Base-by-base conservation (phyloP, 2,888 invertebrate genomes). In the Apoderus coryli region DNA sequence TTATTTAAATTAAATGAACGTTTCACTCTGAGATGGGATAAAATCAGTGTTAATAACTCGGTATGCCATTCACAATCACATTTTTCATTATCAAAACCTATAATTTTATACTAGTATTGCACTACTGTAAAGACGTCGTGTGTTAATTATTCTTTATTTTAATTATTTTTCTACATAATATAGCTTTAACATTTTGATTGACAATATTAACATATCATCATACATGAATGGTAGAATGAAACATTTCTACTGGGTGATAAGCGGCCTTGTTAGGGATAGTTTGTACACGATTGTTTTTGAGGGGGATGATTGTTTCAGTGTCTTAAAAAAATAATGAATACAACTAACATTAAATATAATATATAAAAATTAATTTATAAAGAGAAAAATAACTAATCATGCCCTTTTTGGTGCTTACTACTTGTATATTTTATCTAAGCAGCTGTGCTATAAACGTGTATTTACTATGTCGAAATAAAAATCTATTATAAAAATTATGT, bases 121-220 rank as follows among this genome's bases (percentile, higher is more conserved):
- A n/a, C n/a, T n/a, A n/a, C n/a, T n/a, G n/a, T n/a, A n/a, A n/a
- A n/a, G n/a, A n/a, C n/a, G n/a, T n/a, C n/a, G n/a, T n/a, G n/a
- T n/a, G n/a, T n/a, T n/a, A n/a, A n/a, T n/a, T n/a, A n/a, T n/a
- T n/a, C n/a, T n/a, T n/a, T n/a, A n/a, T n/a, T n/a, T n/a, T n/a
- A n/a, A n/a, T n/a, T n/a, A n/a, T n/a, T n/a, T n/a, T n/a, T n/a
- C n/a, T n/a, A n/a, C n/a, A n/a, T n/a, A n/a, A n/a, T n/a, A n/a
- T 53, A 54, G 50, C 47, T 52, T 53, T 53, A 50, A 38, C 43
- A 46, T 44, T 39, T 45, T n/a, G 46, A 50, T 50, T 53, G 55
- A 56, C 55, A 56, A 54, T 57, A 55, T 55, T 46, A 46, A 56
- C 56, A 57, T 57, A 57, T 57, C 56, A 45, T 42, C 34, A 37